A percentile compares a stretch with the other conserved stretches of the same genome.
phyloP scores from a whole-genome alignment of 2,888 invertebrate species.

The Pterostichus madidus region DNA sequence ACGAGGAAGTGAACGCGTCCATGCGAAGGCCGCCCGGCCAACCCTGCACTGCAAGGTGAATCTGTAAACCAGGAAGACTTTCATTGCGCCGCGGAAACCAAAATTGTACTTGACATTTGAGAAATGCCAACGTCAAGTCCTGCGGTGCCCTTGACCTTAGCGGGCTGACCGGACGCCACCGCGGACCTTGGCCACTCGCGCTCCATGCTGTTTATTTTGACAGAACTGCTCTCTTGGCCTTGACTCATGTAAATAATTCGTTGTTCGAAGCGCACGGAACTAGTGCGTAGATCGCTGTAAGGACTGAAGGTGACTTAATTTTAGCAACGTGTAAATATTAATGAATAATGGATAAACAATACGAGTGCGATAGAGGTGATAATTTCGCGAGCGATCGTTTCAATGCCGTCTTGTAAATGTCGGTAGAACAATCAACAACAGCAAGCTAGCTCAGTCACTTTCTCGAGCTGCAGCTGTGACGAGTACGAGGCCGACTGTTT shows the following conservation, averaged over 20 bases:
- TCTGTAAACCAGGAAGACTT: slow-evolving; percentile 58
- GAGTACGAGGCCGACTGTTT: slow-evolving; percentile 11
- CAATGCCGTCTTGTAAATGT: slow-evolving; percentile 54
- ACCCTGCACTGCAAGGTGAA: slow-evolving; percentile 43
- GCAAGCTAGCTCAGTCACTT: slow-evolving; percentile 7
- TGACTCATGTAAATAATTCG: slow-evolving; percentile 58
- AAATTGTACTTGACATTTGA: slow-evolving; percentile 68
- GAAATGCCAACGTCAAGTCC: slow-evolving; percentile 47
- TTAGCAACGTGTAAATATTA: slow-evolving; percentile 54
- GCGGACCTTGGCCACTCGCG: slow-evolving; percentile 29
- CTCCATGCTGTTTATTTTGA: slow-evolving; percentile 57
- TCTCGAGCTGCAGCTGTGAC: slow-evolving; percentile 26
- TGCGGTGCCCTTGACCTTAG: slow-evolving; percentile 59
- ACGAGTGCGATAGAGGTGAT: slow-evolving; percentile 9
- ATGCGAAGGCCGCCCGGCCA: slow-evolving; percentile 33
- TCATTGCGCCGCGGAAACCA: slow-evolving; percentile 43
- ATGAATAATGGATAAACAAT: slow-evolving; percentile 27
- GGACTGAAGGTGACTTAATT: slow-evolving; percentile 59
- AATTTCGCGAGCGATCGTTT: slow-evolving; percentile 40
- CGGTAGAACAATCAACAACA: slow-evolving; percentile 15
- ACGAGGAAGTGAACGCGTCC: slow-evolving; percentile 47
- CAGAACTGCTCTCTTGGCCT: slow-evolving; percentile 1
- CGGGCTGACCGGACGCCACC: not conserved
- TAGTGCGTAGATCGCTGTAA: slow-evolving; percentile 31
- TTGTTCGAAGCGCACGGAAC: slow-evolving; percentile 30